Evolutionary conservation across 2,113 vertebrate species (phyloP), one percentile per base, ranked within the genome.

Genomic region (Gymnocephalus cernua): DNA sequence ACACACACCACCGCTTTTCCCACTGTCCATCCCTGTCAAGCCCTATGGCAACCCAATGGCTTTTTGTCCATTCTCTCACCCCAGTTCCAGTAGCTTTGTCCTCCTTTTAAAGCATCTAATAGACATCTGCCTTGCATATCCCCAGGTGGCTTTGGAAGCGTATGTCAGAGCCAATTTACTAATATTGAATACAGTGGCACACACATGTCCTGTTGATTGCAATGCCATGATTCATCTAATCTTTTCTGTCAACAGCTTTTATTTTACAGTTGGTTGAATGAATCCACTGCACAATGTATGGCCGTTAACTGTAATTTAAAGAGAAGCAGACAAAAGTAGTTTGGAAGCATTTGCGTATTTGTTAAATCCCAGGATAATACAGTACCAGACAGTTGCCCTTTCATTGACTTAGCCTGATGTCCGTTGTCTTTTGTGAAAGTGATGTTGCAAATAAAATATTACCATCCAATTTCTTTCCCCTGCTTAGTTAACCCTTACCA

Each of bases 41-140:
- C 56, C 73, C 65, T 32, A 19, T 88, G 78, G 76, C 80, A 81
- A 62, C 63, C 58, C 53, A 65, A 57, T 66, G 53, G 69, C 38
- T 70, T 64, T 84, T 85, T 68, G 51, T 76, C 53, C 67, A 67
- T 63, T 82, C 56, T 88, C 74, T 62, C 58, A 38, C 27, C 45
- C 32, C 67, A 58, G 25, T 83, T 88, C 86, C 88, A 85, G 68
- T 71, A 70, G 79, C 83, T 86, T 91, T 90, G 86, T 93, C 68
- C 50, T 69, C 51, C 63, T 84, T 71, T 76, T 74, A 48, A 77
- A 74, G 65, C 79, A 61, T 41, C 21, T n/a, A 56, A 51, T 16
- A 61, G 84, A 77, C 77, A 53, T 80, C 57, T 84, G 72, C 75
- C 32, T 67, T 74, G 21, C 64, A 71, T 61, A 78, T 65, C 78